phyloP scores from a whole-genome alignment of 2,113 vertebrate species.

The Lethenteron reissneri region DNA sequence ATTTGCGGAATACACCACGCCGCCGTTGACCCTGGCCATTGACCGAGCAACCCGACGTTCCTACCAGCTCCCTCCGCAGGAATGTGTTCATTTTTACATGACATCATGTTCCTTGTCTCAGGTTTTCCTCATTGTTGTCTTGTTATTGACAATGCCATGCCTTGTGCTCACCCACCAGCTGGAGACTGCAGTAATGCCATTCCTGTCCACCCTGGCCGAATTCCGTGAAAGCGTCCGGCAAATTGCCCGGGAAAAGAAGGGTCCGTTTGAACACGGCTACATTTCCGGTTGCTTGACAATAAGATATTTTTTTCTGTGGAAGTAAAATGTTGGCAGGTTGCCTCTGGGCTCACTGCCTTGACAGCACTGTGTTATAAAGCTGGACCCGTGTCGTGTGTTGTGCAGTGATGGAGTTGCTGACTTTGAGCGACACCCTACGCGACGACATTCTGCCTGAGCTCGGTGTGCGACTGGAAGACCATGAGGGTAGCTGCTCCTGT shows the following conservation, averaged over 20 bases:
- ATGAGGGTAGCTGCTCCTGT: constrained; percentile 41
- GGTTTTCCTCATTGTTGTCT: too few relatives aligned
- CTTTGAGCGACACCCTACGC: constrained; percentile 51
- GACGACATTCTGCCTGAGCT: constrained; percentile 65
- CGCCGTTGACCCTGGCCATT: too few relatives aligned
- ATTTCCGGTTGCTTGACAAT: too few relatives aligned
- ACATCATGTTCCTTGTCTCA: too few relatives aligned
- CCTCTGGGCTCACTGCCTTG: neutral
- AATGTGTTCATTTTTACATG: too few relatives aligned
- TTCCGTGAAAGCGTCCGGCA: constrained; percentile 60
- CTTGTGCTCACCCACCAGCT: constrained; percentile 24
- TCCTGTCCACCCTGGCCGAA: constrained; percentile 53
- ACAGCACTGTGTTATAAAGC: neutral
- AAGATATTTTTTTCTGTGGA: too few relatives aligned
- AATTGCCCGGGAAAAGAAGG: constrained; percentile 63
- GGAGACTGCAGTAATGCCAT: constrained; percentile 70
- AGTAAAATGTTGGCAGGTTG: neutral
- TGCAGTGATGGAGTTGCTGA: constrained; percentile 49
- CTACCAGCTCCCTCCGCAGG: too few relatives aligned
- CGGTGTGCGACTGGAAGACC: constrained; percentile 76
- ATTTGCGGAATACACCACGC: too few relatives aligned
- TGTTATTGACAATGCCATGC: too few relatives aligned
- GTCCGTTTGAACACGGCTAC: constrained; percentile 17
- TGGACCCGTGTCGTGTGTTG: constrained; percentile 4
- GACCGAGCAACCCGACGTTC: too few relatives aligned